A percentile compares a stretch with the other conserved stretches of the same genome.
These are phyloP conservation scores for Oceanodroma tethys DNA, from an alignment of 2,113 vertebrate species.

Conservation along the genomic window DNA sequence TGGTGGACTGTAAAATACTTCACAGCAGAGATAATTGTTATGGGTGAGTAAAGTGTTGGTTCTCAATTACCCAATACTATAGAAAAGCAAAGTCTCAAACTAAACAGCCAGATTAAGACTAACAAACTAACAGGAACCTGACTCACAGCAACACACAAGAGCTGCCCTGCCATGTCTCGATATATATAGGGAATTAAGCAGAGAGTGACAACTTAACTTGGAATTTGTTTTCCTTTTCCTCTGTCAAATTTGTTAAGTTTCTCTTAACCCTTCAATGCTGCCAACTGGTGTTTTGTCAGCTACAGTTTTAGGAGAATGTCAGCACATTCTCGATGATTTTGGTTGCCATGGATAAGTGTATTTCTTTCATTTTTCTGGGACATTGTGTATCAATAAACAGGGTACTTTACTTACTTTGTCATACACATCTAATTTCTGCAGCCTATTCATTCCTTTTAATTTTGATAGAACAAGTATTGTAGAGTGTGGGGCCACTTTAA, in stretches of 20 bases:
- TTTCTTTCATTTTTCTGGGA: constrained; percentile 25
- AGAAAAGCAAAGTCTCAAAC: background rate
- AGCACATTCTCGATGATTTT: background rate
- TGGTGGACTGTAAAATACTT: background rate
- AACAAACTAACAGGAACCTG: background rate
- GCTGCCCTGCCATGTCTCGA: background rate
- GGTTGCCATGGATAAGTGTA: constrained; percentile 32
- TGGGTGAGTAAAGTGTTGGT: background rate
- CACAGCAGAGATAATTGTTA: background rate
- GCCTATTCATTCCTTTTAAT: background rate
- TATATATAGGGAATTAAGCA: background rate
- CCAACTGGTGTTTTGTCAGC: constrained; percentile 55
- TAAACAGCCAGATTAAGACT: background rate
- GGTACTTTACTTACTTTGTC: background rate
- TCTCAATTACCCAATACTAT: background rate
- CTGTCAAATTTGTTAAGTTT: constrained; percentile 21
- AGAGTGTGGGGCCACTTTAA: constrained; percentile 11
- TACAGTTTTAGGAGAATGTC: constrained; percentile 13
- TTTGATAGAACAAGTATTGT: background rate
- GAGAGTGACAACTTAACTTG: background rate
- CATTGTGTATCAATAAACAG: constrained; percentile 12
- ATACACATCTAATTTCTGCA: background rate
- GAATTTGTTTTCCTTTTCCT: constrained; percentile 40
- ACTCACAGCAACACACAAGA: background rate
- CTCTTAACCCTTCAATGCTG: constrained; percentile 23